phyloP scores from a whole-genome alignment of 2,888 invertebrate species.

The Diaperis boleti region DNA sequence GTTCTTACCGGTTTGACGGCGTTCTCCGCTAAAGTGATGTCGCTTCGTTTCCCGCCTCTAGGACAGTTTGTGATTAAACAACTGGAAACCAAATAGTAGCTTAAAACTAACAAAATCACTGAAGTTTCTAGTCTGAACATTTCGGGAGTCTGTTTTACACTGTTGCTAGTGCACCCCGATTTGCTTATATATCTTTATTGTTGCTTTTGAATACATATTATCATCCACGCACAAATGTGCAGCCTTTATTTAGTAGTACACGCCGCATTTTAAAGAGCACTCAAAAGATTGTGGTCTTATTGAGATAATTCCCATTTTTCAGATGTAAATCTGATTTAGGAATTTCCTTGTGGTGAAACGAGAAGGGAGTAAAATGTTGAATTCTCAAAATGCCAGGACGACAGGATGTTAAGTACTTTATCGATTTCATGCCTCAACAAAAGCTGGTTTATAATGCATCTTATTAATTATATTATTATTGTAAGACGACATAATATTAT shows the following conservation, averaged over 20 bases:
- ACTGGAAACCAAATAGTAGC: slow-evolving; percentile 57
- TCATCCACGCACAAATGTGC: slow-evolving; percentile 12
- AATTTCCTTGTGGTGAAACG: slow-evolving; percentile 42
- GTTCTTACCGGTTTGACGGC: slow-evolving; percentile 68
- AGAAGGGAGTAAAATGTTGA: slow-evolving; percentile 68
- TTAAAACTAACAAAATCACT: slow-evolving; percentile 43
- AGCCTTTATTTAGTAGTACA: slow-evolving; percentile 11
- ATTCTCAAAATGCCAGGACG: slow-evolving; percentile 70
- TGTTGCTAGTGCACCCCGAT: background rate
- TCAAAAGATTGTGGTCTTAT: slow-evolving; percentile 52
- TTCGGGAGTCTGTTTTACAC: slow-evolving; percentile 13
- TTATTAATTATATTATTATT: too few relatives aligned
- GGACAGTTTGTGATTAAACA: slow-evolving; percentile 78
- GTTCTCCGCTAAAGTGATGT: slow-evolving; percentile 57
- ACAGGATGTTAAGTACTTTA: slow-evolving; percentile 73
- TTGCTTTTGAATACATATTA: slow-evolving; percentile 25
- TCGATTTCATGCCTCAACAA: too few relatives aligned
- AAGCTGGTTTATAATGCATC: too few relatives aligned
- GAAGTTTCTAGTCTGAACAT: slow-evolving; percentile 20
- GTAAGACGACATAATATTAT: too few relatives aligned
- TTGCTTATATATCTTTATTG: slow-evolving; percentile 30
- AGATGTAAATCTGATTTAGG: slow-evolving; percentile 28
- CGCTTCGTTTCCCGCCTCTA: slow-evolving; percentile 72
- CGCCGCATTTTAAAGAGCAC: slow-evolving; percentile 52
- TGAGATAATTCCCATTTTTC: slow-evolving; percentile 46